These are phyloP conservation scores for Ceriagrion tenellum DNA, from an alignment of 2,888 invertebrate species.

Conservation along the genomic window DNA sequence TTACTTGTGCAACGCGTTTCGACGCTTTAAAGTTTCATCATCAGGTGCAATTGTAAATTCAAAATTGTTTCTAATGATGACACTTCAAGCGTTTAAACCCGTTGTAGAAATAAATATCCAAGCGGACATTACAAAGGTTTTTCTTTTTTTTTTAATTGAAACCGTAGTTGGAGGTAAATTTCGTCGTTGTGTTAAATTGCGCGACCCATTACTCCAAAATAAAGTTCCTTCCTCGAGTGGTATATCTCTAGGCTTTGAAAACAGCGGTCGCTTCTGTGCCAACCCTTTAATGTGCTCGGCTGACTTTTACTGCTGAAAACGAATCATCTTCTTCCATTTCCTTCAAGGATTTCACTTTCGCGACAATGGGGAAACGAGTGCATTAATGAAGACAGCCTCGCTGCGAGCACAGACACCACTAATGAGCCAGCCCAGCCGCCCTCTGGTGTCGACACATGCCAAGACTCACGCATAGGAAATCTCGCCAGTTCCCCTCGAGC, in stretches of 20 bases:
- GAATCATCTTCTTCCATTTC: constrained; percentile 42
- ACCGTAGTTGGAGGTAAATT: neutral
- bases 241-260: neutral
- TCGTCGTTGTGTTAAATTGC: no score
- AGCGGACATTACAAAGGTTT: no score
- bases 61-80: neutral
- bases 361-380: neutral
- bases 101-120: neutral
- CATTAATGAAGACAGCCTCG: constrained; percentile 44
- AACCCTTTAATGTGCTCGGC: constrained; percentile 15
- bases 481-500: neutral
- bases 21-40: no score
- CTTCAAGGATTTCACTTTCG: constrained; percentile 45
- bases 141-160: neutral
- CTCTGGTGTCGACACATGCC: no score
- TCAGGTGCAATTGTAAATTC: no score
- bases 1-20: no score
- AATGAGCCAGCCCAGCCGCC: no score
- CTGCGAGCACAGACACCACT: neutral
- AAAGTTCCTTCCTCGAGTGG: no score
- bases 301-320: constrained; percentile 19
- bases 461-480: neutral
- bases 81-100: no score
- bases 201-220: no score
- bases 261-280: neutral